A percentile compares a stretch with the other conserved stretches of the same genome.
Evolutionary conservation across 2,888 invertebrate genomes (phyloP).

Genomic region (Ormyrus labotus): DNA sequence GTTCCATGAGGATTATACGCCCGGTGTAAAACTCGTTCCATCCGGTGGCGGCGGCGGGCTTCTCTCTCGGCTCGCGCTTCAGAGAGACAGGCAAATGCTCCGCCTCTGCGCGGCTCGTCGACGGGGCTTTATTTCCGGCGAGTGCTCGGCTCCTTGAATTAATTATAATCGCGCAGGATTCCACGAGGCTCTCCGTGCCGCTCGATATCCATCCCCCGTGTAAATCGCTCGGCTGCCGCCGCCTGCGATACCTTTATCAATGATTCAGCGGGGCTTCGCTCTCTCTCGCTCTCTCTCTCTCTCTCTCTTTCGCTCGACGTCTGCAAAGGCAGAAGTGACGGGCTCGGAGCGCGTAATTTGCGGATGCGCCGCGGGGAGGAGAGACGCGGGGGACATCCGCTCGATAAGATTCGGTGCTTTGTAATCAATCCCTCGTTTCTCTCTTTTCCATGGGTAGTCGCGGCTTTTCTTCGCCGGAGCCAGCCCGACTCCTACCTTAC

Average conservation of each 20-base stretch:
- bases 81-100: slow-evolving; percentile 6
- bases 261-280: slow-evolving; percentile 45
- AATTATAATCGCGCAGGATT: slow-evolving; percentile 32
- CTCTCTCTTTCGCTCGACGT: background rate
- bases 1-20: slow-evolving; percentile 31
- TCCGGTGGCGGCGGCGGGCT: no score
- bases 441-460: slow-evolving; percentile 3
- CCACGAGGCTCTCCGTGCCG: background rate
- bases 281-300: no score
- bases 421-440: slow-evolving; percentile 47
- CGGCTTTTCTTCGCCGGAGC: background rate
- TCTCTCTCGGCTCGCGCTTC: no score
- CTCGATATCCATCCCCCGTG: slow-evolving; percentile 10
- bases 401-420: slow-evolving; percentile 54
- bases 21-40: slow-evolving; percentile 15
- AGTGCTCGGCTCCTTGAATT: slow-evolving; percentile 30
- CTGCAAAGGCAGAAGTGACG: slow-evolving; percentile 18
- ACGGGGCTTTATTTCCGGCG: slow-evolving; percentile 37
- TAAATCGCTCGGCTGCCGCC: no score
- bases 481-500: background rate
- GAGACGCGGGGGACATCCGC: slow-evolving; percentile 10
- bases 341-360: slow-evolving; percentile 32
- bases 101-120: no score
- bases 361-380: background rate
- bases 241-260: slow-evolving; percentile 49